phyloP scores from a whole-genome alignment of 2,113 vertebrate species.

The Myanophis thanlyinensis region DNA sequence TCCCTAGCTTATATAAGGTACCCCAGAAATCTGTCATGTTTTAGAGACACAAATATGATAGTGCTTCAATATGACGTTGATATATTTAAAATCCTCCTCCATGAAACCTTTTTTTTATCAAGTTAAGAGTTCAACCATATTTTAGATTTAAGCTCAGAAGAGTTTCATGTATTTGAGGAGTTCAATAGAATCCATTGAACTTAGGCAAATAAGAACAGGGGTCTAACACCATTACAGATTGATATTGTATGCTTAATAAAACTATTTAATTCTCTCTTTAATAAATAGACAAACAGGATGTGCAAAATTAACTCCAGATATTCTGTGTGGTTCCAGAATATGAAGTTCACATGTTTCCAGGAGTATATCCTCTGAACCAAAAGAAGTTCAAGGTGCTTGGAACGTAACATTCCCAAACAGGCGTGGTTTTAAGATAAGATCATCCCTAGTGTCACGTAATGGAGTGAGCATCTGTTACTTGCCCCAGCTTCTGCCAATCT shows the following conservation, averaged over 20 bases:
- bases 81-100: not conserved
- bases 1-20: constrained; percentile 45
- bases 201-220: not conserved
- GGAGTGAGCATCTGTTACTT: too few species aligned
- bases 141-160: not conserved
- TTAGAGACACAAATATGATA: not conserved
- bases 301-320: not conserved
- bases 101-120: not conserved
- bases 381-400: not conserved
- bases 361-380: not conserved
- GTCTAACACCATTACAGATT: not conserved
- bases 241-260: not conserved
- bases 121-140: not conserved
- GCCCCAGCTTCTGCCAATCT: too few species aligned
- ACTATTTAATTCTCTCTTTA: not conserved
- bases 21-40: not conserved
- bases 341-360: not conserved
- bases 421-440: not conserved
- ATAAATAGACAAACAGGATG: not conserved
- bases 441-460: too few species aligned
- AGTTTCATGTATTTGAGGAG: not conserved
- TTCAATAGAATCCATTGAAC: not conserved
- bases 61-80: not conserved
- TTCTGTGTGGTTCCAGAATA: not conserved
- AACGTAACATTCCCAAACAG: not conserved